These are phyloP conservation scores for Haemorhous mexicanus DNA, from an alignment of 2,113 vertebrate genomes.

Conservation along the genomic window DNA sequence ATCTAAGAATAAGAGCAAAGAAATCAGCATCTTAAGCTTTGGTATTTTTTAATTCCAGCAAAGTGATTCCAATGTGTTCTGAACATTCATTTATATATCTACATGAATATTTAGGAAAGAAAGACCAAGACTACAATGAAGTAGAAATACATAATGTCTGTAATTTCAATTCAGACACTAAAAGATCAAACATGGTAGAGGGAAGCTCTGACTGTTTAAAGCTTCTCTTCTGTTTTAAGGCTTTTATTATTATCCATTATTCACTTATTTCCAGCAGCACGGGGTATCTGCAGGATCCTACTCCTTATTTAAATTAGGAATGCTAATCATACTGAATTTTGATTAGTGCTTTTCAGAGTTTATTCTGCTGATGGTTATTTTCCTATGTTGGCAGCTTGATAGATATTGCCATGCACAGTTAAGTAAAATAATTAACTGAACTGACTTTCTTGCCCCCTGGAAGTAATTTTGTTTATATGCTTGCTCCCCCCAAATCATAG, in stretches of 20 bases:
- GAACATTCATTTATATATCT: conserved; percentile 24
- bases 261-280: conserved; percentile 61
- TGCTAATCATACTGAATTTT: conserved; percentile 35
- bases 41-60: neutral
- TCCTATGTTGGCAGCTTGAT: conserved; percentile 18
- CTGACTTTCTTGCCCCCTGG: neutral
- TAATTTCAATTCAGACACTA: conserved; percentile 20
- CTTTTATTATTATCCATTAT: conserved; percentile 53
- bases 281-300: conserved; percentile 44
- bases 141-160: neutral
- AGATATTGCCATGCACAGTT: conserved; percentile 26
- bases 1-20: neutral
- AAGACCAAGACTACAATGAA: neutral
- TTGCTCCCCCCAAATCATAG: neutral
- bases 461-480: conserved; percentile 31
- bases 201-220: conserved; percentile 41
- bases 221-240: conserved; percentile 40
- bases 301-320: conserved; percentile 47
- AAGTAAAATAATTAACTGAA: conserved; percentile 20
- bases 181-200: neutral
- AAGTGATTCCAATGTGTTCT: neutral
- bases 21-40: neutral
- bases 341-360: conserved; percentile 58
- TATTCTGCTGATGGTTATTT: conserved; percentile 7
- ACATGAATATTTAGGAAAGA: neutral